These are phyloP conservation scores for Rallus limicola DNA, from an alignment of 2,113 vertebrate species.

Conservation along the genomic window DNA sequence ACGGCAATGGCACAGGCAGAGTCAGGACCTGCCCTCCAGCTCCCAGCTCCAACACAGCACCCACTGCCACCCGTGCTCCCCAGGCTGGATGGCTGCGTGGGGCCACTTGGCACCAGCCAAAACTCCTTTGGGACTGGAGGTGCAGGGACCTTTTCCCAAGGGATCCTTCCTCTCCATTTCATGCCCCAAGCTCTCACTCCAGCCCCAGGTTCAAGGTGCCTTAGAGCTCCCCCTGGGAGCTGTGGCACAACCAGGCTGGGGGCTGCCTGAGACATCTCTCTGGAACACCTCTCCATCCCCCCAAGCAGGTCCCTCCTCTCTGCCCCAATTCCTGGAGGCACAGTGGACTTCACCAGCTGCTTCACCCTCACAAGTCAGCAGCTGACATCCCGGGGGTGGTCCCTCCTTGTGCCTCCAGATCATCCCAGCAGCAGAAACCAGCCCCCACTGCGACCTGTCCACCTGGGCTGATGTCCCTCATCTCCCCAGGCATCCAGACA, in stretches of 20 bases:
- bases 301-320: not conserved
- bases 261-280: not conserved
- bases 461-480: not conserved
- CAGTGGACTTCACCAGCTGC: not conserved
- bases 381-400: not conserved
- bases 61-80: accelerated
- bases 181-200: not conserved
- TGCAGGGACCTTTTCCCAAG: not conserved
- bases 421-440: not conserved
- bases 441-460: not conserved
- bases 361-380: not conserved
- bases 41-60: not conserved
- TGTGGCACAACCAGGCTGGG: not conserved
- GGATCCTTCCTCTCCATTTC: not conserved
- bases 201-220: not conserved
- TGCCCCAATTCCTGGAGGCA: not conserved
- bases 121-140: not conserved
- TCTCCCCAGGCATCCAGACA: not conserved
- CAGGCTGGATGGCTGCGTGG: too few species aligned
- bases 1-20: too few species aligned
- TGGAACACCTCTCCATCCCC: not conserved
- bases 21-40: not conserved
- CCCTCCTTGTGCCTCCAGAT: accelerated
- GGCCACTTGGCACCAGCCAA: too few species aligned
- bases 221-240: not conserved